A percentile compares a stretch with the other conserved stretches of the same genome.
phyloP scores from a whole-genome alignment of 2,888 invertebrate genomes.

The Sipha maydis region DNA sequence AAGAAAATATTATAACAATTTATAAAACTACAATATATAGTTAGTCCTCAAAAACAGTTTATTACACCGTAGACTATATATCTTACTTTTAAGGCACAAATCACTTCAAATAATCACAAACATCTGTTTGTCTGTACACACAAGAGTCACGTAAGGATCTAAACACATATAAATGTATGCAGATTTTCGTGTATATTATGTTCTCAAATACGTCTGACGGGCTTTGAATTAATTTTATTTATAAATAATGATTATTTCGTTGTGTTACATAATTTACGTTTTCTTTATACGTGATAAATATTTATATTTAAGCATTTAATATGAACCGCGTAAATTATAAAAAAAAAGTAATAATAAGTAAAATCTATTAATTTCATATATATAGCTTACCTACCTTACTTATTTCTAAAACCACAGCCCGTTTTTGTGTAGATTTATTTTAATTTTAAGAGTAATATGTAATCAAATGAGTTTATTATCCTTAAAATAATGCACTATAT shows the following conservation, averaged over 20 bases:
- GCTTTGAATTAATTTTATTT: not conserved
- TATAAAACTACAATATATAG: slow-evolving; percentile 3
- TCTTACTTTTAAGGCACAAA: slow-evolving; percentile 54
- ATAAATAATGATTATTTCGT: not conserved
- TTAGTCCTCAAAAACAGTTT: slow-evolving; percentile 3
- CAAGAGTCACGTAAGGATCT: not conserved
- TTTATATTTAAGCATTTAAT: slow-evolving; percentile 12
- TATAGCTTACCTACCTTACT: slow-evolving; percentile 21
- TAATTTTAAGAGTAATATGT: slow-evolving; percentile 26
- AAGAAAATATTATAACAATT: slow-evolving; percentile 18
- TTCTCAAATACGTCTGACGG: not conserved
- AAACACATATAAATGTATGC: not conserved
- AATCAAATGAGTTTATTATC: slow-evolving; percentile 31
- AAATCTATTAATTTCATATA: slow-evolving; percentile 20
- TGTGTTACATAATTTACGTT: not conserved
- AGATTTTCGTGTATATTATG: not conserved
- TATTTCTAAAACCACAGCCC: slow-evolving; percentile 58
- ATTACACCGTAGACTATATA: slow-evolving; percentile 2
- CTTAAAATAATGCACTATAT: slow-evolving; percentile 11
- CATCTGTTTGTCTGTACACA: not conserved
- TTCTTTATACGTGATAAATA: not conserved
- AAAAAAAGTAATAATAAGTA: not conserved
- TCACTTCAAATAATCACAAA: slow-evolving; percentile 32
- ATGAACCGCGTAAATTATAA: not conserved
- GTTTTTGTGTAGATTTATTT: slow-evolving; percentile 27